phyloP scores from a whole-genome alignment of 2,888 invertebrate genomes.

The Phengaris alcon region DNA sequence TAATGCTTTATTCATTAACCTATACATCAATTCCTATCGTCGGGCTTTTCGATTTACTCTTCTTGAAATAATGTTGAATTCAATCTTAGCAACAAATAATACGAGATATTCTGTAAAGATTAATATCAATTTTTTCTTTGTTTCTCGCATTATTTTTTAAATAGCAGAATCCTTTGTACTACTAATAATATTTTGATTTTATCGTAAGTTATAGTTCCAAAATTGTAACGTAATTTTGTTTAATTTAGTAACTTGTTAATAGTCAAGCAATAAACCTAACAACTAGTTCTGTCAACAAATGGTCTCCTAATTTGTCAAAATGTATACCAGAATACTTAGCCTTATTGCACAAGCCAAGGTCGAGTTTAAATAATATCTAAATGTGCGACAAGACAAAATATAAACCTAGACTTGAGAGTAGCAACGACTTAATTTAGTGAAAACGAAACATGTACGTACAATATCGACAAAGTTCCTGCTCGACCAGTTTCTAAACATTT shows the following conservation, averaged over 20 bases:
- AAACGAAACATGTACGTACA: too few species aligned
- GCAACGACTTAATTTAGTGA: too few species aligned
- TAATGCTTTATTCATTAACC: neutral
- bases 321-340: neutral
- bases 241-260: neutral
- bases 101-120: neutral
- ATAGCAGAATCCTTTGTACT: too few species aligned
- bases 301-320: slow-evolving; percentile 4
- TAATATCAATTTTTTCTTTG: too few species aligned
- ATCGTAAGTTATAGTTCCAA: neutral
- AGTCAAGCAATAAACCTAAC: neutral
- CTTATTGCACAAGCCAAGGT: neutral
- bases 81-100: neutral
- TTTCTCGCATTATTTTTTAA: too few species aligned
- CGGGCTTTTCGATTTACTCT: neutral
- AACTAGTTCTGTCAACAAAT: neutral
- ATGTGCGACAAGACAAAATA: too few species aligned
- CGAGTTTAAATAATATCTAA: neutral
- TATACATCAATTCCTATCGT: neutral
- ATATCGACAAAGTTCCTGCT: too few species aligned
- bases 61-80: neutral
- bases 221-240: neutral
- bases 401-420: neutral
- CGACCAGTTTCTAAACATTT: too few species aligned
- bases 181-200: neutral